Evolutionary conservation across 2,888 invertebrate genomes (phyloP).

Genomic region (Hypolimnas misippus): DNA sequence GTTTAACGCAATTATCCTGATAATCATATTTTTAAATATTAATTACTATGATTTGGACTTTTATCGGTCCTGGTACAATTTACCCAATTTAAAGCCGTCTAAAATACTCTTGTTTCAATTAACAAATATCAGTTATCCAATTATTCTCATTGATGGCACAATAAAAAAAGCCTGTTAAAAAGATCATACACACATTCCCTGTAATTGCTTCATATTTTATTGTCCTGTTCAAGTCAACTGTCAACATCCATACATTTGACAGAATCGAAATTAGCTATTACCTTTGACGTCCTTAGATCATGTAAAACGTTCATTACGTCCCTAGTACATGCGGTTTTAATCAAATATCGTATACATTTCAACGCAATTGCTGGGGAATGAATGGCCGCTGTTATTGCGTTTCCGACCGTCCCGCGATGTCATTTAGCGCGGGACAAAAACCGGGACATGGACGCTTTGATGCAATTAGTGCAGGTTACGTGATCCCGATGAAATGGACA

Average conservation of each 20-base stretch:
- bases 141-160: too few species aligned
- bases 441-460: conserved; percentile 32
- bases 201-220: too few species aligned
- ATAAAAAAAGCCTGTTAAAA: too few species aligned
- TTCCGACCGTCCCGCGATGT: conserved; percentile 37
- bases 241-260: neutral
- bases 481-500: conserved; percentile 27
- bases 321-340: conserved; percentile 52
- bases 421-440: conserved; percentile 41
- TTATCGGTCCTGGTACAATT: too few species aligned
- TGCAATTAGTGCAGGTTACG: conserved; percentile 35
- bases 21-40: too few species aligned
- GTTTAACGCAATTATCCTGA: too few species aligned
- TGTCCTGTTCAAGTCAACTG: neutral
- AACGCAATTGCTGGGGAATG: conserved; percentile 37
- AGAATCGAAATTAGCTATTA: neutral
- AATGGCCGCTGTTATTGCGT: conserved; percentile 42
- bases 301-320: conserved; percentile 13
- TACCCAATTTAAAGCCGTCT: too few species aligned
- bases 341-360: conserved; percentile 46
- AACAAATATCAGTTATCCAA: too few species aligned
- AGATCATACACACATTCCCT: too few species aligned
- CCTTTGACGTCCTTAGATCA: conserved; percentile 12
- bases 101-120: too few species aligned
- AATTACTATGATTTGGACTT: too few species aligned